Evolutionary conservation across 2,113 vertebrate species (phyloP), one percentile per base, ranked within the genome.

Genomic region (Chamaetylas fuelleborni): DNA sequence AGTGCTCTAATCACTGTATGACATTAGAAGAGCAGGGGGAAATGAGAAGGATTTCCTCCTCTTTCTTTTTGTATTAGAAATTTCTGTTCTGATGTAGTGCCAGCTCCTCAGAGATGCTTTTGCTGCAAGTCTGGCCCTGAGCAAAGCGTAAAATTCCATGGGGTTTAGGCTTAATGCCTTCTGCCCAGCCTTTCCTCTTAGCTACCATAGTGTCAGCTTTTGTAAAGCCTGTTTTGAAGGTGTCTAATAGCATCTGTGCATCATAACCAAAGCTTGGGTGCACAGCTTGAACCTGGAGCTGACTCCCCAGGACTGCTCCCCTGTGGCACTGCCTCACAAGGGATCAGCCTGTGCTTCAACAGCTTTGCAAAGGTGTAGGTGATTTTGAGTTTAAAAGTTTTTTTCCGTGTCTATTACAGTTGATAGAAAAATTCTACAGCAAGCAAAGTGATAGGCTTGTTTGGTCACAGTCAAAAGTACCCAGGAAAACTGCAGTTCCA

Each of bases 131-230:
- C 77, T 87, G 81, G 84, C 90, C 61, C 42, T 0, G 7, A 76
- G 53, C 43, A 53, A 94, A 91, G 73, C 53, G 70, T 76, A 96
- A 94, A 81, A 95, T 94, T 90, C 90, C 81, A 28, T 1, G 4
- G 48, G 48, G 53, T 87, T 94, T 87, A 91, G 48, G 48, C 65
- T 96, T 85, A 94, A 94, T 94, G 88, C 87, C 66, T 87, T 76
- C 48, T 94, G 14, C 42, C 72, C 73, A 84, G 78, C 57, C 60
- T 85, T 82, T 84, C 56, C 51, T 74, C 70, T 79, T 47, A 91
- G 81, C n/a, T 66, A 48, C 70, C 66, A 81, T 28, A 40, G 61
- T 24, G 61, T 19, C 2, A 4, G 66, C 70, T 93, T 91, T 86
- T 93, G 73, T 60, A 45, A 54, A 90, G 66, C 36, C 53, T 79